Percentiles rank a stretch among this genome's conserved stretches.
These are phyloP conservation scores for Diloba caeruleocephala DNA, from an alignment of 2,888 invertebrate genomes.

Conservation along the genomic window DNA sequence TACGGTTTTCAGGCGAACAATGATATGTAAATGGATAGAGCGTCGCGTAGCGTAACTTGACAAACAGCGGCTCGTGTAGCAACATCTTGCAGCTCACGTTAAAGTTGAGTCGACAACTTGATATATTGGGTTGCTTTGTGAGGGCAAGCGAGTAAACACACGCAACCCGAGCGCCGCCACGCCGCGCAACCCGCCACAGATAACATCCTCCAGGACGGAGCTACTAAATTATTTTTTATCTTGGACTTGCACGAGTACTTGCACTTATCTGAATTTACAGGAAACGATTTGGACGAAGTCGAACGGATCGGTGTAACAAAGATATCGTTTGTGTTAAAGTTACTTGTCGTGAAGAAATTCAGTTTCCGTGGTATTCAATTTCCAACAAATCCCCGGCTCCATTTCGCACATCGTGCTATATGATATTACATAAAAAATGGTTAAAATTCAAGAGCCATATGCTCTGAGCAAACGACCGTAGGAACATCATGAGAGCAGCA, in stretches of 20 bases:
- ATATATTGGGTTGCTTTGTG: conserved; percentile 84
- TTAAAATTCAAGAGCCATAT: conserved; percentile 60
- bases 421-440: conserved; percentile 48
- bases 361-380: conserved; percentile 20
- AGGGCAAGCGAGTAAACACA: conserved; percentile 80
- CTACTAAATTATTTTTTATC: conserved; percentile 83
- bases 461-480: conserved; percentile 55
- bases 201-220: conserved; percentile 70
- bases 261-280: conserved; percentile 62
- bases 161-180: conserved; percentile 54
- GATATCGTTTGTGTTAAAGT: too few relatives aligned
- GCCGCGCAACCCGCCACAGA: conserved; percentile 56
- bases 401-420: conserved; percentile 41
- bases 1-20: conserved; percentile 55
- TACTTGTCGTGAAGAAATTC: too few relatives aligned
- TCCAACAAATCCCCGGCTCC: conserved; percentile 13
- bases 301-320: too few relatives aligned
- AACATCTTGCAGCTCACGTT: conserved; percentile 73
- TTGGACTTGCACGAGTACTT: conserved; percentile 67
- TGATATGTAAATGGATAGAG: conserved; percentile 62
- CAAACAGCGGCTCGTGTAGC: conserved; percentile 77
- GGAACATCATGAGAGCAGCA: conserved; percentile 64
- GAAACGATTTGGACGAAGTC: conserved; percentile 44
- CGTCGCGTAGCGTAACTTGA: conserved; percentile 69
- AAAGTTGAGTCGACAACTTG: conserved; percentile 80